Evolutionary conservation across 2,797 vertebrate species (phyloP), one percentile per base, ranked within the genome.

Genomic region (Arnoldichthys spilopterus): DNA sequence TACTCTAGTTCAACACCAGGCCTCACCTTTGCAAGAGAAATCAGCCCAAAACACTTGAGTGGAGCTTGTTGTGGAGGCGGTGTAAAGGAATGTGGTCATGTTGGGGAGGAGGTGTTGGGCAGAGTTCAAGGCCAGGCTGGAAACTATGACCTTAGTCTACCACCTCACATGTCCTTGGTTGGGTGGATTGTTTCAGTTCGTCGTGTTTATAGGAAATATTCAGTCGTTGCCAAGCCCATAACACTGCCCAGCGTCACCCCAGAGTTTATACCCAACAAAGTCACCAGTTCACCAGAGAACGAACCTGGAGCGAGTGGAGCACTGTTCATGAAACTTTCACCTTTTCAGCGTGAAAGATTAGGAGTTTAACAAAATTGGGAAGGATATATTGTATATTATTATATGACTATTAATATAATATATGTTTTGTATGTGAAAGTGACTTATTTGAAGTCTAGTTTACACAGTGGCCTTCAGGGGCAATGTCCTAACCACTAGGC

Each of bases 201-300:
- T 66, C 75, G 74, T 86, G 79, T 85, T 85, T 83, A 82, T 81
- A 82, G 84, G 84, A 88, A 87, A 87, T 34, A 82, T 78, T 74
- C 40, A 78, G 80, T 87, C 85, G 84, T 70, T 53, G 74, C 47
- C 32, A 47, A 76, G 72, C 54, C 61, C 74, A 43, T 76, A 53
- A 61, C 28, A 58, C 30, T 51, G 69, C 67, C 26, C 37, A 78
- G 59, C 34, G 58, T 40, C 51, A 12, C 32, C 45, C 43, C 18
- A 22, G 7, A 5, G 20, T 51, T 74, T 62, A 32, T 62, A 62
- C 34, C 45, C 28, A 30, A 54, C 24, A 54, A 28, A 61, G 34
- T n/a, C n/a, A 37, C 22, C 47, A 20, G 34, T 45, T 75, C 13
- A n/a, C 30, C 40, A 30, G 13, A 77, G n/a, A 53, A 20, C 32